Percentiles rank a stretch among this genome's conserved stretches.
Evolutionary conservation across 2,797 vertebrate genomes (phyloP).

Genomic region (Ispidina picta): DNA sequence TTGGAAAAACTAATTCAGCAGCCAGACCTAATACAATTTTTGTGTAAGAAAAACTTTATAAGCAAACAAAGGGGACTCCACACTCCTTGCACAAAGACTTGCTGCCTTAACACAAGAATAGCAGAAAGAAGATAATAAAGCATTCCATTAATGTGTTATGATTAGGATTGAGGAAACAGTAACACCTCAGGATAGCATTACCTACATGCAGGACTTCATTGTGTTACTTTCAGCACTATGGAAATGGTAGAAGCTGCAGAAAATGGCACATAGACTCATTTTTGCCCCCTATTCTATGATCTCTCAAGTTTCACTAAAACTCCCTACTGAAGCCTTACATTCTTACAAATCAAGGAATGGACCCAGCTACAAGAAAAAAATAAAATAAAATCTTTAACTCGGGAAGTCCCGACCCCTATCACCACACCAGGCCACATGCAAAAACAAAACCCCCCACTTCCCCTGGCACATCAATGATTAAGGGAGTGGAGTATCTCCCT

Average conservation of each 20-base stretch:
- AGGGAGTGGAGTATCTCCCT: no score
- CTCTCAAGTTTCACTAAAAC: not conserved
- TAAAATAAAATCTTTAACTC: not conserved
- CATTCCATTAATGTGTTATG: not conserved
- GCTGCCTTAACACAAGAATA: not conserved
- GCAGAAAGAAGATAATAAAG: not conserved
- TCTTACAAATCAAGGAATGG: not conserved
- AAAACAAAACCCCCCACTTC: not conserved
- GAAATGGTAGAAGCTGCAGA: not conserved
- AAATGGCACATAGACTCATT: not conserved
- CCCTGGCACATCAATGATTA: not conserved
- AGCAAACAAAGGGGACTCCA: not conserved
- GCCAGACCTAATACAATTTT: not conserved
- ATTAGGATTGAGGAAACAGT: not conserved
- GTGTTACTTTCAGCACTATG: not conserved
- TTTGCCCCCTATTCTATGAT: not conserved
- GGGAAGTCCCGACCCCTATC: not conserved
- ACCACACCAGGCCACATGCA: not conserved
- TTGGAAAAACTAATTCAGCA: not conserved
- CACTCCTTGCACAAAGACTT: not conserved
- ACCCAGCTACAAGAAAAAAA: not conserved
- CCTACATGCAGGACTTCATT: not conserved
- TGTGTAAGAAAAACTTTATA: not conserved
- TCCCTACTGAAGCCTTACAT: not conserved
- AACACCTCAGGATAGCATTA: not conserved